A percentile compares a stretch with the other conserved stretches of the same genome.
These are phyloP conservation scores for Porites divaricata DNA, from an alignment of 92 coral and sea anemone genomes.

Conservation along the genomic window DNA sequence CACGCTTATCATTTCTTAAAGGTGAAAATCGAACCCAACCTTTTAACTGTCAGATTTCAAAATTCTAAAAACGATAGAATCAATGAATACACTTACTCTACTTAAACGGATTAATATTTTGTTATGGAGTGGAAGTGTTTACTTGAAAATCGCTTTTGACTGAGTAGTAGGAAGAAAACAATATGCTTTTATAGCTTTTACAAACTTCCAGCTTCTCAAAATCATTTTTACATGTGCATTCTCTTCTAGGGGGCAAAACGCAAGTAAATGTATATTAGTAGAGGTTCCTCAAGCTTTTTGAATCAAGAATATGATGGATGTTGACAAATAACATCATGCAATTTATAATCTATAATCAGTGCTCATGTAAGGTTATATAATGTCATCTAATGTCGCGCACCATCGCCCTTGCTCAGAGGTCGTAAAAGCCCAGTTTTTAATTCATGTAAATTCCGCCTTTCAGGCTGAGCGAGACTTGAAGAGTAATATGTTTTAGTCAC, in stretches of 20 bases:
- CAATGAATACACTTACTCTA: constrained; percentile 3
- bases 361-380: neutral
- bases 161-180: neutral
- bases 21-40: neutral
- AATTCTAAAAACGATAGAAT: neutral
- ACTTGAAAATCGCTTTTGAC: neutral
- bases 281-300: too few species aligned
- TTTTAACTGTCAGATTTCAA: constrained; percentile 19
- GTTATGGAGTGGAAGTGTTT: constrained; percentile 10
- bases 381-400: neutral
- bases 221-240: too few species aligned
- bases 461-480: neutral
- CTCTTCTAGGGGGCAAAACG: too few species aligned
- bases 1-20: neutral
- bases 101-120: constrained; percentile 7
- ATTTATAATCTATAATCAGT: too few species aligned
- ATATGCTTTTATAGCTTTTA: neutral
- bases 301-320: too few species aligned
- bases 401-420: too few species aligned
- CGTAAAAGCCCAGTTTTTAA: too few species aligned
- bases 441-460: neutral
- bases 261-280: too few species aligned
- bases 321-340: too few species aligned
- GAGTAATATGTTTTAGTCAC: constrained; percentile 5
- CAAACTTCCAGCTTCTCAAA: neutral